Percentiles rank a stretch among this genome's conserved stretches.
Evolutionary conservation across 2,797 vertebrate species (phyloP).

Genomic region (Melanotaenia nigrans): DNA sequence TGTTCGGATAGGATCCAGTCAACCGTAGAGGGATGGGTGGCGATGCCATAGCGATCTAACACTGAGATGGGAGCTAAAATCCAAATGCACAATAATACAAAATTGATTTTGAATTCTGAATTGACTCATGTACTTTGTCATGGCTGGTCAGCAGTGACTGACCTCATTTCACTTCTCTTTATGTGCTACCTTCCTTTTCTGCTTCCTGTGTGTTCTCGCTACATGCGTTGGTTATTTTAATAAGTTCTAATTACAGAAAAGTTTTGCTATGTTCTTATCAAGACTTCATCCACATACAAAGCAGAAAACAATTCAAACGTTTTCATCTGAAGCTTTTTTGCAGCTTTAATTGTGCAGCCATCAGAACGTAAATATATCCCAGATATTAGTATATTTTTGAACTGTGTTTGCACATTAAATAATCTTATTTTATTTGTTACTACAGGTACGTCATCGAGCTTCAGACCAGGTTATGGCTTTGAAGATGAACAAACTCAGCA

Average conservation of each 20-base stretch:
- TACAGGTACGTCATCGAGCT: slow-evolving; percentile 91
- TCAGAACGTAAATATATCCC: background rate
- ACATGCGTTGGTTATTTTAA: background rate
- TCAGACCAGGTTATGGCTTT: slow-evolving; percentile 97
- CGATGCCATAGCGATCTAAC: slow-evolving; percentile 17
- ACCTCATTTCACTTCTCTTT: slow-evolving; percentile 62
- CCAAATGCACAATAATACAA: slow-evolving; percentile 19
- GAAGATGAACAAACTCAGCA: slow-evolving; percentile 98
- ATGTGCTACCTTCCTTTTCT: slow-evolving; percentile 21
- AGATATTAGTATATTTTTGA: background rate
- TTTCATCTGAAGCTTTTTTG: background rate
- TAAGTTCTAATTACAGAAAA: background rate
- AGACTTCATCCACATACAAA: background rate
- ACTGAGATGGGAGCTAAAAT: slow-evolving; percentile 48
- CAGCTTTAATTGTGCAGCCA: no score
- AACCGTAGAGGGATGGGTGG: background rate
- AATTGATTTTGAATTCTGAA: slow-evolving; percentile 58
- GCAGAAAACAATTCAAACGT: background rate
- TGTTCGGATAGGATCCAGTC: slow-evolving; percentile 29
- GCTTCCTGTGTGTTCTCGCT: slow-evolving; percentile 28
- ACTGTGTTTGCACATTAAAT: background rate
- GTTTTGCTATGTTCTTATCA: background rate
- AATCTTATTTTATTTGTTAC: slow-evolving; percentile 20
- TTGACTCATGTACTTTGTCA: slow-evolving; percentile 40
- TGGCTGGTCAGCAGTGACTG: slow-evolving; percentile 41